A percentile compares a stretch with the other conserved stretches of the same genome.
Conservation (phyloP, 1,140 invertebrate genomes). For the Batillaria attramentaria region DNA sequence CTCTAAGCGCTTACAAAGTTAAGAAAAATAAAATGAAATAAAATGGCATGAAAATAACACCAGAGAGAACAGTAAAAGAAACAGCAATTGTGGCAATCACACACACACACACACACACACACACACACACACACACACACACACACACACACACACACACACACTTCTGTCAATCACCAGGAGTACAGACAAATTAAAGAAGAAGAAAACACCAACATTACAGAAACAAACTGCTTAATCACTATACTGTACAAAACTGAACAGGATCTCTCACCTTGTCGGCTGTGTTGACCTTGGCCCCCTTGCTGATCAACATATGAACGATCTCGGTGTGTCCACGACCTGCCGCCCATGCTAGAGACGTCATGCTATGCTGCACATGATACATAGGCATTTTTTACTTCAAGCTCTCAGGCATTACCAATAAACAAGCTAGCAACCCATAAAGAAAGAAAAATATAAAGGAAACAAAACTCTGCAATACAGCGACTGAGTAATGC, state of each 20-base stretch:
- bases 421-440: not conserved
- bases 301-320: constrained; percentile 83
- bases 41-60: too few relatives aligned
- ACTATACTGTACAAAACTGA: constrained; percentile 80
- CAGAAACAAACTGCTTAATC: too few relatives aligned
- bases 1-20: too few relatives aligned
- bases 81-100: too few relatives aligned
- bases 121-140: too few relatives aligned
- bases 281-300: constrained; percentile 92
- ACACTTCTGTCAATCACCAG: not conserved
- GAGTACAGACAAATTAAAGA: not conserved
- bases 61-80: too few relatives aligned
- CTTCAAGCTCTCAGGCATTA: not conserved
- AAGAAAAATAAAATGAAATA: too few relatives aligned
- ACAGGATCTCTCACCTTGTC: constrained; percentile 80
- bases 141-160: too few relatives aligned
- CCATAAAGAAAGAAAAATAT: not conserved
- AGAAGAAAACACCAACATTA: not conserved
- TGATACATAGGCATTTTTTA: not conserved
- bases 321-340: constrained; percentile 90
- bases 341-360: constrained; percentile 94
- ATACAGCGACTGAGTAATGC: not conserved
- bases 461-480: not conserved
- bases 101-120: too few relatives aligned
- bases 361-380: constrained; percentile 87